A percentile compares a stretch with the other conserved stretches of the same genome.
phyloP scores from a whole-genome alignment of 1,140 invertebrate genomes.

The Lamellibrachia luymesi region DNA sequence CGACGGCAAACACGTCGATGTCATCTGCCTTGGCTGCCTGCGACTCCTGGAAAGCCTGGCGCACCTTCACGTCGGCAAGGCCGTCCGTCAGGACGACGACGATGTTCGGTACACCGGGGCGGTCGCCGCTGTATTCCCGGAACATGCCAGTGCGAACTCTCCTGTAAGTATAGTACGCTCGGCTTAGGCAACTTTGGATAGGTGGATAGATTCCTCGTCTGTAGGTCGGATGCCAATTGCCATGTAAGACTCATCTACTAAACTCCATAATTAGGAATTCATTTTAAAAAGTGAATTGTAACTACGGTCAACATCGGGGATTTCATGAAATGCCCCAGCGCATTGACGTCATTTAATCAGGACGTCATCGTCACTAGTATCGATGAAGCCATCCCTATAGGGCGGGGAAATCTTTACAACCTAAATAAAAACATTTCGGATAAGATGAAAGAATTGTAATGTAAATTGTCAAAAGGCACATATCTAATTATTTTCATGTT shows the following conservation, averaged over 20 bases:
- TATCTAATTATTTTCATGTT: not conserved
- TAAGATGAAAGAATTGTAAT: too few relatives aligned
- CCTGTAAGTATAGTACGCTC: not conserved
- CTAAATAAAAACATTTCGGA: too few relatives aligned
- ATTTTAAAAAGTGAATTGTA: too few relatives aligned
- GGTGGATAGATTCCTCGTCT: too few relatives aligned
- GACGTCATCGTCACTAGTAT: too few relatives aligned
- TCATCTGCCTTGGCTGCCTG: not conserved
- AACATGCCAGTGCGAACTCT: not conserved
- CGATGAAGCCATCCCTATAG: too few relatives aligned
- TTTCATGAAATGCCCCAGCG: too few relatives aligned
- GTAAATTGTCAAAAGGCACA: not conserved
- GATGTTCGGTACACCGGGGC: not conserved
- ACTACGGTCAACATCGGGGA: too few relatives aligned
- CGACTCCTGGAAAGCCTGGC: not conserved
- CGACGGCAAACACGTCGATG: not conserved
- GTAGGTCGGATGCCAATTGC: not conserved
- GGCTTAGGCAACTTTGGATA: too few relatives aligned
- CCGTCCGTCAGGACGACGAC: constrained; percentile 1
- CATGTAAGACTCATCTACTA: not conserved
- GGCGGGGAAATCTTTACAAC: too few relatives aligned
- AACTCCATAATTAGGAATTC: too few relatives aligned
- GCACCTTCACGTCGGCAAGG: not conserved
- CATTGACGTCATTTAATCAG: too few relatives aligned
- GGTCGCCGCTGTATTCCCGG: not conserved